phyloP scores from a whole-genome alignment of 2,113 vertebrate species.

The Thunnus maccoyii region DNA sequence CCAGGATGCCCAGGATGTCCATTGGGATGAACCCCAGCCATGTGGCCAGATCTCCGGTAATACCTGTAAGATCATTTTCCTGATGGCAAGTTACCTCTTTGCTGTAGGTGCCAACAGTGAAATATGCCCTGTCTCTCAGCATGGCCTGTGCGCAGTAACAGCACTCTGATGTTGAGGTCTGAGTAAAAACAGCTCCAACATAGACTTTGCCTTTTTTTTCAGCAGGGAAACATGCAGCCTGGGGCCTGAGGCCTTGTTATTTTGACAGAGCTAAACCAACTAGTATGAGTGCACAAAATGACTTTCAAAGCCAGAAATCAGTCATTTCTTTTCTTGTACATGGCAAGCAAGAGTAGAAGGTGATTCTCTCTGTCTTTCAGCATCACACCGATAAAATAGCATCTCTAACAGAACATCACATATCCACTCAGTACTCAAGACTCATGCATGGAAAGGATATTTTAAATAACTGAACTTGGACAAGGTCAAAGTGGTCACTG shows the following conservation, averaged over 20 bases:
- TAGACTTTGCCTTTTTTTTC: not conserved
- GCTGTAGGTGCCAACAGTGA: slow-evolving; percentile 30
- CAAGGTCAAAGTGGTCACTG: slow-evolving; percentile 47
- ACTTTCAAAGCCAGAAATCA: slow-evolving; percentile 58
- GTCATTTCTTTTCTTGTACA: slow-evolving; percentile 28
- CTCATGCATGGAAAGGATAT: slow-evolving; percentile 7
- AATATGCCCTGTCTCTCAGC: slow-evolving; percentile 46
- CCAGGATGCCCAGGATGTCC: not conserved
- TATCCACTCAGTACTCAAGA: not conserved
- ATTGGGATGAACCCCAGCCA: slow-evolving; percentile 22
- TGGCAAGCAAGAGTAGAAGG: slow-evolving; percentile 13
- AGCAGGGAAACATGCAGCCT: slow-evolving; percentile 58
- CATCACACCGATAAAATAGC: slow-evolving; percentile 8
- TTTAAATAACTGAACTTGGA: slow-evolving; percentile 34
- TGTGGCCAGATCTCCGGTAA: slow-evolving; percentile 38
- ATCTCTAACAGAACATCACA: slow-evolving; percentile 27
- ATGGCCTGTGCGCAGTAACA: slow-evolving; percentile 21
- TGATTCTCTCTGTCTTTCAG: slow-evolving; percentile 30
- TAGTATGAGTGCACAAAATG: slow-evolving; percentile 44
- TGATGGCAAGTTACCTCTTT: slow-evolving; percentile 37
- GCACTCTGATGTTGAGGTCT: slow-evolving; percentile 38
- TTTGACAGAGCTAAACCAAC: slow-evolving; percentile 58
- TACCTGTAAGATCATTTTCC: slow-evolving; percentile 45
- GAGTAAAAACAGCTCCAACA: slow-evolving; percentile 51
- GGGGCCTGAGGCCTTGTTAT: slow-evolving; percentile 70